Conservation (phyloP, 1,140 invertebrate species). For the Coptotermes formosanus region DNA sequence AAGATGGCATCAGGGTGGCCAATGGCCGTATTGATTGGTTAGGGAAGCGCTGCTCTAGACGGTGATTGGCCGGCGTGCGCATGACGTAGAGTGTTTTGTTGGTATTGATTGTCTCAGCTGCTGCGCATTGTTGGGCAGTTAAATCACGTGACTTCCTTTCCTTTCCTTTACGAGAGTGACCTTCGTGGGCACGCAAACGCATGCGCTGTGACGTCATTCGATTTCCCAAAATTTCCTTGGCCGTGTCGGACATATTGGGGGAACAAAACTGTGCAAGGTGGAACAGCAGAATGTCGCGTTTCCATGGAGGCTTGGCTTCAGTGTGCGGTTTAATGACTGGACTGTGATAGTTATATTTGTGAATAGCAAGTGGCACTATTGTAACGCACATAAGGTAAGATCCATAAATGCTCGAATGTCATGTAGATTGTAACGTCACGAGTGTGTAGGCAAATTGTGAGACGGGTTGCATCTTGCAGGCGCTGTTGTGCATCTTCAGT, state of each 20-base stretch:
- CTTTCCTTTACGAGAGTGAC: background rate
- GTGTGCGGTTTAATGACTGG: background rate
- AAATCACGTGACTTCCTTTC: background rate
- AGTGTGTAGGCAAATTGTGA: background rate
- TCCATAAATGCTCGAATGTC: too few relatives aligned
- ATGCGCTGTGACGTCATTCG: background rate
- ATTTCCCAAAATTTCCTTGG: background rate
- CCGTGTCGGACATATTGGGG: conserved; percentile 1
- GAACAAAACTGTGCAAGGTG: background rate
- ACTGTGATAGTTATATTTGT: background rate
- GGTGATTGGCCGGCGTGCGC: background rate
- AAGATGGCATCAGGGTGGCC: background rate
- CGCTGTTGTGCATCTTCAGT: too few relatives aligned
- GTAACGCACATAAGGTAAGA: background rate
- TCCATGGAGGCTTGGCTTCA: background rate
- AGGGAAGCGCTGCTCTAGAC: background rate
- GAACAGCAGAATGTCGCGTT: conserved; percentile 1
- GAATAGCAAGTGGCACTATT: background rate
- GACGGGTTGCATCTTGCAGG: background rate
- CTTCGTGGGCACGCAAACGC: background rate
- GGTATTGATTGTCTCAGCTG: background rate
- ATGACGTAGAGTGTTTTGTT: background rate
- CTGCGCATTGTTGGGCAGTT: background rate
- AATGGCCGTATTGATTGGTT: background rate
- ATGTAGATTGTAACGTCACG: background rate